Percentiles rank a stretch among this genome's conserved stretches.
Conservation (phyloP, 37 sponge, comb jelly and placozoan genomes). For the Mnemiopsis leidyi region DNA sequence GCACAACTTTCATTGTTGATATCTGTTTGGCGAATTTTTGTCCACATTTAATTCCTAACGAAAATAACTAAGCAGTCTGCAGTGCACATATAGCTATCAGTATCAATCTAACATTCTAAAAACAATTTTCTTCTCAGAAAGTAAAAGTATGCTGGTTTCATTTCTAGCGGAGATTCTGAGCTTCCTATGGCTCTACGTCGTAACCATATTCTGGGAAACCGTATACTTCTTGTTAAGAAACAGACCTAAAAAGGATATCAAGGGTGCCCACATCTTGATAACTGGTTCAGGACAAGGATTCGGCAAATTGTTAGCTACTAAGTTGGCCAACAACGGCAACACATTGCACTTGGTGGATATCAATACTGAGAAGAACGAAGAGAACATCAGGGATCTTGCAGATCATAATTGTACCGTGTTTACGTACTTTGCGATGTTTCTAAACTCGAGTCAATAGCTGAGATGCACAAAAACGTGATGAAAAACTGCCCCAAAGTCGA, state of each 20-base stretch:
- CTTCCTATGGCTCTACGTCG: background rate
- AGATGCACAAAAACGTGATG: background rate
- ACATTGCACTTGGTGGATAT: slow-evolving; percentile 49
- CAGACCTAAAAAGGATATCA: slow-evolving; percentile 45
- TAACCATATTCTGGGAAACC: background rate
- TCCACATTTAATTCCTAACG: too few relatives aligned
- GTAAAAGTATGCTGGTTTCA: too few relatives aligned
- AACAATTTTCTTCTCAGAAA: too few relatives aligned
- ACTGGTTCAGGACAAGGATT: slow-evolving; percentile 50
- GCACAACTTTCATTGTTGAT: too few relatives aligned
- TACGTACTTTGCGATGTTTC: slow-evolving; percentile 38
- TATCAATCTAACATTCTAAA: too few relatives aligned
- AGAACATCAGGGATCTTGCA: background rate
- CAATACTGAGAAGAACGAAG: background rate
- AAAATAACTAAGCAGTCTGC: too few relatives aligned
- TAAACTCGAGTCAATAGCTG: background rate
- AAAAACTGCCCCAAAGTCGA: background rate
- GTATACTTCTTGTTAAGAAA: slow-evolving; percentile 23
- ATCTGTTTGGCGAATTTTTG: too few relatives aligned
- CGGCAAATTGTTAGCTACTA: background rate
- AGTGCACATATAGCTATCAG: too few relatives aligned
- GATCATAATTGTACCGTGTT: background rate
- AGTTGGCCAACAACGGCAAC: slow-evolving; percentile 15
- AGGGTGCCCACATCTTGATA: slow-evolving; percentile 41
- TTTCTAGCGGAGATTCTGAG: background rate